phyloP scores from a whole-genome alignment of 2,888 invertebrate species.

The Cataglyphis altisquamis region DNA sequence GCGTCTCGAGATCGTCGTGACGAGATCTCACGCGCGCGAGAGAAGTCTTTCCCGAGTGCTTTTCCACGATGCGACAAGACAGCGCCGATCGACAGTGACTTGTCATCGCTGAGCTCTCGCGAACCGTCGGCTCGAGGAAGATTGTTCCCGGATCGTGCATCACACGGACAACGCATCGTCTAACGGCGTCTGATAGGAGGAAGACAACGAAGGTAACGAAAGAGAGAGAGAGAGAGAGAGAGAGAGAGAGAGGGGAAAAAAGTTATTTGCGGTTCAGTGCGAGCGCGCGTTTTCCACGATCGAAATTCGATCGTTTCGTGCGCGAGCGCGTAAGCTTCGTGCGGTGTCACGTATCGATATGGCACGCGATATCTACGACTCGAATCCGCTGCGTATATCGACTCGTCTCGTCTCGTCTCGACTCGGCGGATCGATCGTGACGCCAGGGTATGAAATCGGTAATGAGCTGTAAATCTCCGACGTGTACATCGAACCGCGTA shows the following conservation, averaged over 20 bases:
- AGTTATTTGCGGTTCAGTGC: slow-evolving; percentile 46
- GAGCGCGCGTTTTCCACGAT: slow-evolving; percentile 49
- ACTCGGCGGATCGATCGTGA: slow-evolving; percentile 70
- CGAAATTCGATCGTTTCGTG: slow-evolving; percentile 40
- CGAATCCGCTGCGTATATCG: slow-evolving; percentile 23
- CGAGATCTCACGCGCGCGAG: no score
- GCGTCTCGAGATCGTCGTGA: background rate
- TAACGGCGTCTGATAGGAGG: slow-evolving; percentile 41
- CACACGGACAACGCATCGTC: background rate
- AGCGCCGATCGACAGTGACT: slow-evolving; percentile 22
- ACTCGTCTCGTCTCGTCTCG: slow-evolving; percentile 44
- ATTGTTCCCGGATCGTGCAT: slow-evolving; percentile 3
- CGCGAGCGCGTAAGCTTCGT: slow-evolving; percentile 35
- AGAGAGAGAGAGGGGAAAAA: slow-evolving; percentile 4
- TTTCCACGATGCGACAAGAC: background rate
- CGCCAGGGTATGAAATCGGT: slow-evolving; percentile 82
- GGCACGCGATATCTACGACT: slow-evolving; percentile 35
- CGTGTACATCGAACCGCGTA: slow-evolving; percentile 63
- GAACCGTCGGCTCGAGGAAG: slow-evolving; percentile 9
- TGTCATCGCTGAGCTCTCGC: background rate
- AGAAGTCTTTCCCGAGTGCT: background rate
- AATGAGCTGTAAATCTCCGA: slow-evolving; percentile 84
- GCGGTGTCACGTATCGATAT: slow-evolving; percentile 56
- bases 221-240: background rate
- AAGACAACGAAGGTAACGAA: slow-evolving; percentile 27